phyloP scores from a whole-genome alignment of 2,113 vertebrate species.

The Taxidea taxus region DNA sequence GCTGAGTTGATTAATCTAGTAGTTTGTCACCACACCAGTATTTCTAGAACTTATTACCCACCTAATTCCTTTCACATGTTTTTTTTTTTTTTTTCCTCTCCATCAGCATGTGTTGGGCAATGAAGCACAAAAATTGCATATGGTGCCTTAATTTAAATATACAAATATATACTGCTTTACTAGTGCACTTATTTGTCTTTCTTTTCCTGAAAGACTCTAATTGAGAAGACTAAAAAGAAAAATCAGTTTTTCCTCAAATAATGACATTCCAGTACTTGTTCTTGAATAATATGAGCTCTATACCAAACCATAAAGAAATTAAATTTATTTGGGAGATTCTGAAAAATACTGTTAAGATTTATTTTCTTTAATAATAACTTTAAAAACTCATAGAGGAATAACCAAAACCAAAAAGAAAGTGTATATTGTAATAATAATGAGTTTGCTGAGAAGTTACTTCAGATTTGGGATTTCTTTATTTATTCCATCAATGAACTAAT shows the following conservation, averaged over 20 bases:
- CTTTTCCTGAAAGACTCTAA: neutral
- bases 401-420: slow-evolving; percentile 25
- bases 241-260: slow-evolving; percentile 45
- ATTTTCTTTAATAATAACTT: neutral
- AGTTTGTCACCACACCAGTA: slow-evolving; percentile 39
- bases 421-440: slow-evolving; percentile 24
- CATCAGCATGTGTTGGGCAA: slow-evolving; percentile 62
- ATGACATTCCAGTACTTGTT: slow-evolving; percentile 42
- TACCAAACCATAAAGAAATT: slow-evolving; percentile 15
- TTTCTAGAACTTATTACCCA: slow-evolving; percentile 31
- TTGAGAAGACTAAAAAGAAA: slow-evolving; percentile 61
- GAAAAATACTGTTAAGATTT: neutral
- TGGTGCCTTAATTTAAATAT: slow-evolving; percentile 65
- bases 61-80: slow-evolving; percentile 44
- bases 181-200: slow-evolving; percentile 27
- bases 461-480: slow-evolving; percentile 49
- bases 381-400: neutral
- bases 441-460: slow-evolving; percentile 47
- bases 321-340: neutral
- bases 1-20: slow-evolving; percentile 5
- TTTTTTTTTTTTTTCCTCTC: slow-evolving; percentile 32
- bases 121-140: slow-evolving; percentile 73
- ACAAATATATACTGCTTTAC: slow-evolving; percentile 31
- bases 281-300: slow-evolving; percentile 48
- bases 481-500: slow-evolving; percentile 60